These are phyloP conservation scores for Anguilla megastoma DNA, from an alignment of 2,797 vertebrate genomes.

Conservation along the genomic window DNA sequence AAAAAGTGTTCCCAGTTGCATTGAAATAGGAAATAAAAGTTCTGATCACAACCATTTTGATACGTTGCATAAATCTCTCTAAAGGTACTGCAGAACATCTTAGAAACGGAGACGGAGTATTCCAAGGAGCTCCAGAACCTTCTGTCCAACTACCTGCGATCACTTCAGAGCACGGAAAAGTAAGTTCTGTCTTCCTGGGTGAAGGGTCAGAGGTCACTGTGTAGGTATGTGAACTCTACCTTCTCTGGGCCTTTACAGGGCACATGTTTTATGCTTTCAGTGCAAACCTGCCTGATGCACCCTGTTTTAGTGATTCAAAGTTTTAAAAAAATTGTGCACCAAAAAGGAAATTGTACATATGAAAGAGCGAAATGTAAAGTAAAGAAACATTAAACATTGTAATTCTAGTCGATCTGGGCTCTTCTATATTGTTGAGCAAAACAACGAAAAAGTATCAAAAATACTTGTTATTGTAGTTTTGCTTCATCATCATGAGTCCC, in stretches of 20 bases:
- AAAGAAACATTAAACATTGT: conserved; percentile 1
- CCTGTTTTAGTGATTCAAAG: background rate
- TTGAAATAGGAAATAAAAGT: background rate
- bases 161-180: conserved; percentile 91
- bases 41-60: background rate
- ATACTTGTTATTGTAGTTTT: background rate
- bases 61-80: conserved; percentile 24
- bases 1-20: background rate
- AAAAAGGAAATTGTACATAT: no score
- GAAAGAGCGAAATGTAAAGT: background rate
- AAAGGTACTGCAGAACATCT: conserved; percentile 97
- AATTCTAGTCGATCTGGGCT: background rate
- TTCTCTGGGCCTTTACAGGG: no score
- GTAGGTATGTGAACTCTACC: background rate
- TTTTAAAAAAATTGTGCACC: background rate
- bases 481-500: background rate
- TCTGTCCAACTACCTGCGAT: conserved; percentile 88
- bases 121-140: conserved; percentile 94
- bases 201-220: background rate
- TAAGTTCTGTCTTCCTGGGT: conserved; percentile 55
- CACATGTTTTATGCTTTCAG: background rate
- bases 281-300: background rate
- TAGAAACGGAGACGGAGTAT: conserved; percentile 97
- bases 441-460: background rate
- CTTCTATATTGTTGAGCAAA: background rate